Conservation (phyloP, 2,888 invertebrate species). For the Napeogenes sylphis region DNA sequence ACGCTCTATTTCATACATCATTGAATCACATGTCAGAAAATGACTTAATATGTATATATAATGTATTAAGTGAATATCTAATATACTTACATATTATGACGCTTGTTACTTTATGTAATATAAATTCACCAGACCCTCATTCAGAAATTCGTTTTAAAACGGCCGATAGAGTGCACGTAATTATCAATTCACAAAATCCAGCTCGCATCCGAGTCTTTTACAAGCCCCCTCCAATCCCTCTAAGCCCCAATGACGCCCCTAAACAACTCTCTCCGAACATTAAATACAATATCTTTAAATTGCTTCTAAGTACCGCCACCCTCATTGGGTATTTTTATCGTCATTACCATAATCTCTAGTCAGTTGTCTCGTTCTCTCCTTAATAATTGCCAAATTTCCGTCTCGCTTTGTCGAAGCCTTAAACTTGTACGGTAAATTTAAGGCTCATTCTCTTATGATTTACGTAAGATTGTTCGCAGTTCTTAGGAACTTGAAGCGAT, state of each 20-base stretch:
- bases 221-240: slow-evolving; percentile 40
- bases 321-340: slow-evolving; percentile 71
- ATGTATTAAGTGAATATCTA: neutral
- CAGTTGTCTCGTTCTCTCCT: slow-evolving; percentile 45
- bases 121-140: slow-evolving; percentile 25
- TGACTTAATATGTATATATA: too few species aligned
- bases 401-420: slow-evolving; percentile 47
- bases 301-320: slow-evolving; percentile 72
- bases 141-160: slow-evolving; percentile 38
- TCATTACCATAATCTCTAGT: slow-evolving; percentile 70
- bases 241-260: slow-evolving; percentile 40
- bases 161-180: slow-evolving; percentile 59
- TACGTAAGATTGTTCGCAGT: slow-evolving; percentile 57
- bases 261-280: slow-evolving; percentile 52
- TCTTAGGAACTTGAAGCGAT: slow-evolving; percentile 55
- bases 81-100: neutral
- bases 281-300: slow-evolving; percentile 77
- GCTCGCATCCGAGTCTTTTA: slow-evolving; percentile 44
- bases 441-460: slow-evolving; percentile 62
- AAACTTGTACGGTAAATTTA: slow-evolving; percentile 58
- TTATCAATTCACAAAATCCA: slow-evolving; percentile 67
- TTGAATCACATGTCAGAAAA: too few species aligned
- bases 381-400: slow-evolving; percentile 33
- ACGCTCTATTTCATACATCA: too few species aligned
- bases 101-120: neutral